Base-by-base conservation (phyloP, 2,113 vertebrate species). In the Terrapene triunguis region DNA sequence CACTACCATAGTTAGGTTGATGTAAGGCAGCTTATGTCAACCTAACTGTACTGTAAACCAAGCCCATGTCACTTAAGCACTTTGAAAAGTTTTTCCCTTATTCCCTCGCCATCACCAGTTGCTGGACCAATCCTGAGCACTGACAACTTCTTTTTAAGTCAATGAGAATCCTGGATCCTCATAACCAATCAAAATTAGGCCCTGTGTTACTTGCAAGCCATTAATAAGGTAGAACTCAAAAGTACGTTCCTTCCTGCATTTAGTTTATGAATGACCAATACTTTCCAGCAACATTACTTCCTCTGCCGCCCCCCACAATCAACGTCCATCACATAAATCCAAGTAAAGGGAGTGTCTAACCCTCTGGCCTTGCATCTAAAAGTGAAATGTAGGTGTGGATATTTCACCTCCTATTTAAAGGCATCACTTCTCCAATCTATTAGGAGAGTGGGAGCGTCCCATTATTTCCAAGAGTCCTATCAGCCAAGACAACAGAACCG, bases 1-100 rank as follows among this genome's bases (percentile, higher is more conserved):
- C 57, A 59, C 27, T 29, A 27, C 10, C 10, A 59, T 29, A 29
- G 57, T 29, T 59, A 29, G 57, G 27, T 29, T 59, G 27, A n/a
- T n/a, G n/a, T n/a, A n/a, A n/a, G n/a, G n/a, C n/a, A n/a, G n/a
- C n/a, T n/a, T n/a, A n/a, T n/a, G n/a, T n/a, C n/a, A 27, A 29
- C 54, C 9, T 6, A 4, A 96, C 27, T 59, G 22, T 55, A 12
- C 5, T 59, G 27, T 59, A 13, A 14, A 59, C 5, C 11, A 59
- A 29, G 57, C 27, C 57, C 57, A 29, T 29, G 27, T 54, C 87
- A 87, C 5, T 74, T 0, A 42, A 0, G 1, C 0, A 76, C 91
- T 89, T 25, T 81, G 27, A 17, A 94, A 72, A 3, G 47, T 62
- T 76, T 87, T 85, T 5, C 10, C n/a, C 38, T 25, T 76, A 44